These are phyloP conservation scores for Holothuria leucospilota DNA, from an alignment of 53 echinoderm and acorn worm genomes.

Conservation along the genomic window DNA sequence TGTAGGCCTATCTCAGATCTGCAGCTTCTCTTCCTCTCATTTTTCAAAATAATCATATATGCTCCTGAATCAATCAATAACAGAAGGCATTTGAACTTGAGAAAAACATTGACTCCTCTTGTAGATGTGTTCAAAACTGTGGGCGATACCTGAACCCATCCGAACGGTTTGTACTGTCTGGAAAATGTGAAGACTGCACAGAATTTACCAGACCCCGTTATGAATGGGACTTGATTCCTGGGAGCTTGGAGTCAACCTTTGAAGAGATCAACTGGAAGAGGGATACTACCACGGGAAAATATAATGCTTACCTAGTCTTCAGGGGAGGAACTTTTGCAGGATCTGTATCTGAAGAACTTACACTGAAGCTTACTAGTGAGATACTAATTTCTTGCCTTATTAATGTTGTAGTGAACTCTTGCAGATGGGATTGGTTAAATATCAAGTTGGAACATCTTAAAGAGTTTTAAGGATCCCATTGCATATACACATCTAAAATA, in stretches of 20 bases:
- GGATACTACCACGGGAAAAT: slow-evolving; percentile 74
- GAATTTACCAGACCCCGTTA: slow-evolving; percentile 63
- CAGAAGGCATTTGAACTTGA: no score
- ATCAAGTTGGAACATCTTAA: not conserved
- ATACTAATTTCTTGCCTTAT: not conserved
- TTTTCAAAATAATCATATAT: no score
- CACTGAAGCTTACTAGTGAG: not conserved
- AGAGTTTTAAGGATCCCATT: no score
- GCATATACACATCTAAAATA: no score
- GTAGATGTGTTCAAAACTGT: slow-evolving; percentile 87
- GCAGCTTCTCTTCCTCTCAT: no score
- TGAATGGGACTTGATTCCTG: slow-evolving; percentile 57
- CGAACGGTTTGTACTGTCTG: slow-evolving; percentile 71
- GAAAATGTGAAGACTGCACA: slow-evolving; percentile 79
- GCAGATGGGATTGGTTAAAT: not conserved
- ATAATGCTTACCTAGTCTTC: slow-evolving; percentile 75
- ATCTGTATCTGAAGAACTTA: not conserved
- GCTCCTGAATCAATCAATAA: no score
- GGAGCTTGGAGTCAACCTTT: slow-evolving; percentile 23
- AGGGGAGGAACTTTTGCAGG: slow-evolving; percentile 58
- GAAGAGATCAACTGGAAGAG: slow-evolving; percentile 59
- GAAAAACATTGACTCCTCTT: not conserved
- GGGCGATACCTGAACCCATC: slow-evolving; percentile 81
- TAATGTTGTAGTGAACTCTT: not conserved
- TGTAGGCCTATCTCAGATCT: no score